phyloP scores from a whole-genome alignment of 2,888 invertebrate species.

The Horisme vitalbata region DNA sequence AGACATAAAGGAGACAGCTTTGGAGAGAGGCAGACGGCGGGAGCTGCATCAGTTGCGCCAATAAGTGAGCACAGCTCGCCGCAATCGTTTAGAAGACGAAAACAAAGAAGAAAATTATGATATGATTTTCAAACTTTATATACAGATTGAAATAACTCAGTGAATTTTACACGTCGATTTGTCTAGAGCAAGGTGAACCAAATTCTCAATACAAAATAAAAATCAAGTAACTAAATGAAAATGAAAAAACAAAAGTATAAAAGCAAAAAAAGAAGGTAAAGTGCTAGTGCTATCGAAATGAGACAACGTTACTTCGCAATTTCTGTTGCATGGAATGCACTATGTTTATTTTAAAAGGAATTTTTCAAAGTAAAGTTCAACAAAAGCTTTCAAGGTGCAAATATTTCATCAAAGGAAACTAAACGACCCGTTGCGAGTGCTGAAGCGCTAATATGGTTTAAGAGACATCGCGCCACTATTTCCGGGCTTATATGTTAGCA shows the following conservation, averaged over 20 bases:
- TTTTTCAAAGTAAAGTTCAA: conserved; percentile 60
- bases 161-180: too few species aligned
- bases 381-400: conserved; percentile 74
- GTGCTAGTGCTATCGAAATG: conserved; percentile 19
- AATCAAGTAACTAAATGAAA: conserved; percentile 3
- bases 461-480: conserved; percentile 53
- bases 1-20: too few species aligned
- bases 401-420: conserved; percentile 72
- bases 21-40: too few species aligned
- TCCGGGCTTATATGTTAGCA: conserved; percentile 4
- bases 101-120: too few species aligned
- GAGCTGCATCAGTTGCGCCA: too few species aligned
- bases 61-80: too few species aligned
- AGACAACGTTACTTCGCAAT: conserved; percentile 39
- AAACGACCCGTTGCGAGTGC: conserved; percentile 63
- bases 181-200: neutral
- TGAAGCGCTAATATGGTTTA: conserved; percentile 68
- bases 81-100: too few species aligned
- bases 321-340: conserved; percentile 44
- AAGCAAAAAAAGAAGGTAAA: conserved; percentile 17
- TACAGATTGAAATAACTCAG: too few species aligned
- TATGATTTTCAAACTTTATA: too few species aligned
- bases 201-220: neutral
- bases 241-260: conserved; percentile 15
- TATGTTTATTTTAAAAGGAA: conserved; percentile 63